Percentiles rank a stretch among this genome's conserved stretches.
phyloP scores from a whole-genome alignment of 2,113 vertebrate genomes.

The Pheucticus melanocephalus region DNA sequence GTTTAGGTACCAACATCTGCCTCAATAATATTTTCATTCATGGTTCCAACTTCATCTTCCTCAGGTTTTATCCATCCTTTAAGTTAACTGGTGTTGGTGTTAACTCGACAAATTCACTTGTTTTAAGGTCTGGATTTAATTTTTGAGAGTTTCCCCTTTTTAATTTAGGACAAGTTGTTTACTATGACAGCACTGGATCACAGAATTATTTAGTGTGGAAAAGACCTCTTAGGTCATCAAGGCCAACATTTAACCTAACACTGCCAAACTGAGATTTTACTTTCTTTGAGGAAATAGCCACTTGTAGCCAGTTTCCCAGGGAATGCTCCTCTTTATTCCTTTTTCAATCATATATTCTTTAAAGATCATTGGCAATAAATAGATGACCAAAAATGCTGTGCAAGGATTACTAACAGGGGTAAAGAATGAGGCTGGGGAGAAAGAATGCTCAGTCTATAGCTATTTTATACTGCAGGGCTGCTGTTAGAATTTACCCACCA shows the following conservation, averaged over 20 bases:
- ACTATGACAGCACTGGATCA: background rate
- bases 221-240: background rate
- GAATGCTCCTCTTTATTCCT: background rate
- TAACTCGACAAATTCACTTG: background rate
- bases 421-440: background rate
- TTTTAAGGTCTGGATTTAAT: background rate
- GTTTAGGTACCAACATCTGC: background rate
- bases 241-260: background rate
- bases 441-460: fast-evolving
- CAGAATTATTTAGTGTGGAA: background rate
- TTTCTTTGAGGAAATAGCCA: background rate
- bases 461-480: background rate
- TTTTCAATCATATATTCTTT: background rate
- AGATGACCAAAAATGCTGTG: background rate
- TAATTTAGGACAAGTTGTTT: background rate
- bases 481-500: background rate
- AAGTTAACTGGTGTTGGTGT: background rate
- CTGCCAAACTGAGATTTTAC: background rate
- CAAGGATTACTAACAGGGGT: background rate
- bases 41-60: background rate
- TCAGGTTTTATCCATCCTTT: background rate
- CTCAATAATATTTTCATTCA: background rate
- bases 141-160: background rate
- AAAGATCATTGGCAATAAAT: background rate
- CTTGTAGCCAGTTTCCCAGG: background rate